Evolutionary conservation across 1,140 invertebrate genomes (phyloP), one percentile per base, ranked within the genome.

Genomic region (Cyphomyrmex costatus): DNA sequence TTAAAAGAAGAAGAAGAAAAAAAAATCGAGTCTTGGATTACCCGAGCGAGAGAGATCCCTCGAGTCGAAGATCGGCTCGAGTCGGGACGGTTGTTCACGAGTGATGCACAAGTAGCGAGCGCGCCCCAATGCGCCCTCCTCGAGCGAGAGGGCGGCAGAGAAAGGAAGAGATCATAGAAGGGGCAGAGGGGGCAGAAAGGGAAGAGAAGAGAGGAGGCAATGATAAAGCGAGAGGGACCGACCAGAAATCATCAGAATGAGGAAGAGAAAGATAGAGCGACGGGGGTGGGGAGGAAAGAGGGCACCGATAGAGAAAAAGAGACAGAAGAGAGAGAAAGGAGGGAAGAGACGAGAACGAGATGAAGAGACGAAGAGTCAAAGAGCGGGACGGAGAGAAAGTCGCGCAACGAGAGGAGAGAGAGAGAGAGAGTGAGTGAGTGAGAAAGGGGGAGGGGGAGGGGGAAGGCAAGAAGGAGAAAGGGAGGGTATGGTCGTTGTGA

Each of bases 401-500:
- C 56, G 56, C 21, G n/a, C 73, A 66, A 77, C 36, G 70, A 83
- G 66, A 87, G 36, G 61, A 61, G 63, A 77, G 36, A 71, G 77
- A 86, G 82, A 58, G 84, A 88, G 86, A 78, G 68, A 90, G n/a
- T n/a, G n/a, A n/a, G n/a, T n/a, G n/a, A 76, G 71, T 74, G 79
- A 79, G 66, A 78, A 42, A 80, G 77, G 70, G 63, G 56, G 84
- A 65, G 76, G 24, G 87, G 71, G 33, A 60, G 42, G 24, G 51
- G 56, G 49, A 77, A 27, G 42, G 33, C 27, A 27, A 63, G 86
- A 85, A 77, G 60, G 84, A 73, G 78, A 84, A 86, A 80, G 84
- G 85, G 92, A 90, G 89, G 86, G 86, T 92, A 92, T 92, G 87
- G 89, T 90, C 91, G 87, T 93, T 92, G 92, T 94, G 94, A 93